Percentiles rank a stretch among this genome's conserved stretches.
phyloP scores from a whole-genome alignment of 2,113 vertebrate genomes.

The Coregonus clupeaformis region DNA sequence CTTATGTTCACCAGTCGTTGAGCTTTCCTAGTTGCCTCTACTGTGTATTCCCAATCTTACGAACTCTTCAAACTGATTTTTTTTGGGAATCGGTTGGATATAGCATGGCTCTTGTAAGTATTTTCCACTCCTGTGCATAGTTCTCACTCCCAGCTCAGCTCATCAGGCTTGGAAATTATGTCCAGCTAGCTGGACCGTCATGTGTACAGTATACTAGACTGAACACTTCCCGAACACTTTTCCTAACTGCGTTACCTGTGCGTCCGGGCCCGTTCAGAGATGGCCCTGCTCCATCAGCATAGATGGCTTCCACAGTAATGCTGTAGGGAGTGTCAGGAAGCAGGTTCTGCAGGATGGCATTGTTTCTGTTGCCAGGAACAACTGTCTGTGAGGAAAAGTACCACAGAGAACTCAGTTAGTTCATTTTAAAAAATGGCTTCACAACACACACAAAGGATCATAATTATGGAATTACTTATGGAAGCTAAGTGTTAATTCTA shows the following conservation, averaged over 20 bases:
- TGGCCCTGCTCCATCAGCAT: constrained; percentile 87
- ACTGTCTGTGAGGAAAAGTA: constrained; percentile 72
- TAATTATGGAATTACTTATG: neutral
- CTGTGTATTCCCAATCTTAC: neutral
- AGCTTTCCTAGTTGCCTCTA: constrained; percentile 5
- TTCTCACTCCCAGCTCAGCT: neutral
- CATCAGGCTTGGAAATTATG: neutral
- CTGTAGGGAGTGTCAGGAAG: constrained; percentile 89
- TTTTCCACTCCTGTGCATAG: neutral
- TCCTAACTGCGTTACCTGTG: constrained; percentile 75
- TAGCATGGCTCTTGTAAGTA: neutral
- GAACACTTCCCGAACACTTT: neutral
- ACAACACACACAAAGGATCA: neutral
- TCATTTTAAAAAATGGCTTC: neutral
- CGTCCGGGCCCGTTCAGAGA: constrained; percentile 85
- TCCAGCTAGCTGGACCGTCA: neutral
- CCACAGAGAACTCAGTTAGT: neutral
- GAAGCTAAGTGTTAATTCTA: neutral
- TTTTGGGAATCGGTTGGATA: constrained; percentile 7
- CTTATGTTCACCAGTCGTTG: constrained; percentile 10
- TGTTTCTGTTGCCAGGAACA: constrained; percentile 93
- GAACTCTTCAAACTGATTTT: neutral
- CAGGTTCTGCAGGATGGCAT: constrained; percentile 84
- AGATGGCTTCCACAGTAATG: constrained; percentile 90
- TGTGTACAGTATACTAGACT: neutral